phyloP scores from a whole-genome alignment of 2,797 vertebrate genomes.

The Urocyon cinereoargenteus region DNA sequence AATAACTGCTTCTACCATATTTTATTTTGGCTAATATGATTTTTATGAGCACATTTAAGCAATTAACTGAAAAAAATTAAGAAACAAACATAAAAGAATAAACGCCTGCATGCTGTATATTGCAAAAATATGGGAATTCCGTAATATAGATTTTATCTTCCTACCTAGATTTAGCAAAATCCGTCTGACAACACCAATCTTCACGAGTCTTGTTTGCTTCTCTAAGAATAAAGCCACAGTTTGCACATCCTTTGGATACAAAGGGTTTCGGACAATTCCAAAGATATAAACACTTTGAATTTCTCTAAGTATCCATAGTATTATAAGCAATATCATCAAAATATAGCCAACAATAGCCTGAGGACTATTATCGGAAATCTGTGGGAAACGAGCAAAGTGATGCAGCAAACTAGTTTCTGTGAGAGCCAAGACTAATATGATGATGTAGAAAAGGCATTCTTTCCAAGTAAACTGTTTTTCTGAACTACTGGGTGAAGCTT shows the following conservation, averaged over 20 bases:
- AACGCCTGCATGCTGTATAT: constrained; percentile 8
- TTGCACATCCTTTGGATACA: constrained; percentile 95
- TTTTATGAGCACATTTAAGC: constrained; percentile 7
- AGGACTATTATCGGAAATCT: constrained; percentile 86
- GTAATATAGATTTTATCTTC: constrained; percentile 72
- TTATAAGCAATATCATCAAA: constrained; percentile 91
- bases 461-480: constrained; percentile 90
- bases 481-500: constrained; percentile 80
- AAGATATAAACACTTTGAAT: constrained; percentile 95
- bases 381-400: constrained; percentile 88
- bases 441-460: constrained; percentile 90
- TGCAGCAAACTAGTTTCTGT: constrained; percentile 93
- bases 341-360: constrained; percentile 93
- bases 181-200: constrained; percentile 93
- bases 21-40: constrained; percentile 56
- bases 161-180: constrained; percentile 96
- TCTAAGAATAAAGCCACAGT: constrained; percentile 93
- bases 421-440: constrained; percentile 90
- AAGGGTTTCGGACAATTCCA: constrained; percentile 95
- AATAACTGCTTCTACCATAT: not conserved
- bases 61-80: constrained; percentile 55
- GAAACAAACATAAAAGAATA: constrained; percentile 64
- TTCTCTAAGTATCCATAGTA: constrained; percentile 93
- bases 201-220: constrained; percentile 91
- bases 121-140: constrained; percentile 47